Evolutionary conservation across 37 sponge, comb jelly and placozoan species (phyloP), one percentile per base, ranked within the genome.

Genomic region (Dysidea cf. avara): DNA sequence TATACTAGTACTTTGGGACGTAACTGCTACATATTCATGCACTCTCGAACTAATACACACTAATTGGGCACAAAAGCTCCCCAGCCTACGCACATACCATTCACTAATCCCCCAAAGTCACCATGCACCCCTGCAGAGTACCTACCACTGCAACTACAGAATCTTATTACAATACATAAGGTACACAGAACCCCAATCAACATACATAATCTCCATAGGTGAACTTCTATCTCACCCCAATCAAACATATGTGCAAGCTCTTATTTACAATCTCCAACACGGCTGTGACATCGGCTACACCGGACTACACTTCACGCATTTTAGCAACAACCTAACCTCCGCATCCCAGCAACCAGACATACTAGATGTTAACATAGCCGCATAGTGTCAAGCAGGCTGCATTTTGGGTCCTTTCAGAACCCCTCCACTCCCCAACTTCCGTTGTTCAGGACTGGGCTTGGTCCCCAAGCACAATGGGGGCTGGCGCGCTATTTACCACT

Each of bases 401-500:
- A 24, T 74, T 3, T 50, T 48, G 1, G 64, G 64, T 21, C 64
- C 64, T 25, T 43, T 48, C 51, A 7, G 1, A 3, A 2, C 51
- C 3, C 39, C 53, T 33, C 51, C 53, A 13, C 1, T 43, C 7
- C 39, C 24, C 2, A 24, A 13, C 1, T 2, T 62, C 1, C 63
- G 38, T 25, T 7, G 7, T 0, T 48, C 17, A 16, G 17, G 61
- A 7, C 20, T 61, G 36, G 61, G 75, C 29, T 47, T 61, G 18
- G 46, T 61, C 34, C 62, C 61, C 24, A 74, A 59, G 25, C 20
- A 59, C 48, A 46, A 4, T 1, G 68, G 69, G 13, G 55, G 39
- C 25, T 78, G 69, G 67, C 48, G 68, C 43, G 11, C 68, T 7
- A 75, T 75, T 7, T 20, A 68, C 25, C 38, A 75, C 21, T 51